Conservation (phyloP, 35 echinoderm and acorn worm species). For the Hemicentrotus pulcherrimus region DNA sequence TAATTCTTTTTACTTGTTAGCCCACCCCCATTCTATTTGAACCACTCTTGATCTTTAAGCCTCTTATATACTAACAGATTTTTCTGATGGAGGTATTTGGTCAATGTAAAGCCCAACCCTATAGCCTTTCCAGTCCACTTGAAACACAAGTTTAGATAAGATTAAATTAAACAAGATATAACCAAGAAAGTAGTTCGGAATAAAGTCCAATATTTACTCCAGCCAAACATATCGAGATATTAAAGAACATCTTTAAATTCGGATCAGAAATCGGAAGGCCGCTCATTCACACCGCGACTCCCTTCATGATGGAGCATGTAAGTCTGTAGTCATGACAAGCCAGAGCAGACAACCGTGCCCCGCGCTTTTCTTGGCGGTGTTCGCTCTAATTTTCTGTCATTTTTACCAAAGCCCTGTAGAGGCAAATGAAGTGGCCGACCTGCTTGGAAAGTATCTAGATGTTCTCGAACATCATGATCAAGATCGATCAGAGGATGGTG, state of each 20-base stretch:
- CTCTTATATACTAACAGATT: too few relatives aligned
- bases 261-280: not conserved
- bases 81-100: not conserved
- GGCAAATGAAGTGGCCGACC: not conserved
- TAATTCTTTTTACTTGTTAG: not conserved
- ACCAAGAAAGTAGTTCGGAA: not conserved
- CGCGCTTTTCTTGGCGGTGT: not conserved
- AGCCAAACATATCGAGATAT: not conserved
- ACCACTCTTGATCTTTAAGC: not conserved
- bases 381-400: not conserved
- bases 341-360: not conserved
- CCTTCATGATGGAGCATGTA: not conserved
- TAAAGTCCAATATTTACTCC: not conserved
- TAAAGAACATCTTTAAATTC: not conserved
- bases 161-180: not conserved
- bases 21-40: not conserved
- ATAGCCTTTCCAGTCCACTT: not conserved
- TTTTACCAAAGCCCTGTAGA: not conserved
- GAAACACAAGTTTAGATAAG: not conserved
- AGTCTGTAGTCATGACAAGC: not conserved
- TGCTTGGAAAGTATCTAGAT: not conserved
- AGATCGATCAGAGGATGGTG: not conserved
- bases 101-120: not conserved
- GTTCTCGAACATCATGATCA: too few relatives aligned
- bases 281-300: not conserved